Base-by-base conservation (phyloP, 2,888 invertebrate genomes). In the Branchinecta sandiegonensis region DNA sequence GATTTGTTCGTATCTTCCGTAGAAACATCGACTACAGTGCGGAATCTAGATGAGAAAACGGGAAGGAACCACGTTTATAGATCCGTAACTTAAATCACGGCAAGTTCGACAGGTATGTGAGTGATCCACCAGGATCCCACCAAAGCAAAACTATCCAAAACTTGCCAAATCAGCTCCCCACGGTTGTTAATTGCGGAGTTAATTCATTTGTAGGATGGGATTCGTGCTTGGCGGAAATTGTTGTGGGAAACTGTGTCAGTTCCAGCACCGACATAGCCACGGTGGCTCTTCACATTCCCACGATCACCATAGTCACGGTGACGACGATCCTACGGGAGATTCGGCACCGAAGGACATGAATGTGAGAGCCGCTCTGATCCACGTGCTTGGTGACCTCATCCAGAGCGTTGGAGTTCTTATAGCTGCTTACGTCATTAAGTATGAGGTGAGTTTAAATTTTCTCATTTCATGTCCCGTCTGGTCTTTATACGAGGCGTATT, bases 401-500 rank as follows among this genome's bases (percentile, higher is more conserved):
- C 93, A 94, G 77, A 92, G 91, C 78, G 81, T 90, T 68, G 93
- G 93, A 0, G 92, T 94, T 17, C 81, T 94, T 69, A 79, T 90
- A 12, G 90, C 93, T 0, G 88, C 92, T 0, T 78, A 90, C 48
- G 82, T 93, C 73, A 91, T 93, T 73, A 89, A 89, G 77, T 84
- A 87, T 75, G 85, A 84, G 77, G 89, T 89, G 76, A 83, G 13
- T 46, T 68, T 8, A 48, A 68, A 37, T 37, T 37, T 37, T 37
- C 37, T 37, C 37, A 23, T 23, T 37, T 37, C 37, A 37, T 0
- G 6, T 37, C 37, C 37, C 37, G 37, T 37, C 37, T 37, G 37
- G 37, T 37, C 37, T 37, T 37, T 37, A 4, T 4, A 37, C 37
- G 2, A 37, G 4, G 3, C 6, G 2, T 37, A 37, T 37, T 37